phyloP scores from a whole-genome alignment of 2,888 invertebrate genomes.

The Hirtodrosophila confusa region DNA sequence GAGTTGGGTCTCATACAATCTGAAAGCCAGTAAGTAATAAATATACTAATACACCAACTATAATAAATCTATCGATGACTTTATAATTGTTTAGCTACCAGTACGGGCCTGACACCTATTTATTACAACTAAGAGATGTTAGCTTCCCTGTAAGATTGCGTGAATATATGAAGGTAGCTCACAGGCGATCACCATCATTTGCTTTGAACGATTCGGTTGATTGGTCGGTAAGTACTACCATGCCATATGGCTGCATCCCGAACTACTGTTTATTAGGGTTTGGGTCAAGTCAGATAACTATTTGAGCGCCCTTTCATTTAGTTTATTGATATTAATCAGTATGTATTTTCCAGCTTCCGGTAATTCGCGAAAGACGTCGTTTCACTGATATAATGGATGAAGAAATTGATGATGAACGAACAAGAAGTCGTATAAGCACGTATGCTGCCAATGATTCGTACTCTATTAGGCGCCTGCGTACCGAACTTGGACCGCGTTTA shows the following conservation, averaged over 20 bases:
- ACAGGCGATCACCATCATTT: slow-evolving; percentile 90
- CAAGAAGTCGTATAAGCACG: slow-evolving; percentile 90
- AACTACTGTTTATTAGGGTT: too few relatives aligned
- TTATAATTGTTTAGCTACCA: slow-evolving; percentile 89
- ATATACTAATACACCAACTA: background rate
- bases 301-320: background rate
- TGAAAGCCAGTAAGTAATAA: slow-evolving; percentile 91
- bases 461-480: slow-evolving; percentile 90
- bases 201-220: slow-evolving; percentile 90
- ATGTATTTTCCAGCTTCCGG: slow-evolving; percentile 87
- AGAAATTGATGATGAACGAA: slow-evolving; percentile 95
- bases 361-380: slow-evolving; percentile 94
- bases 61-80: background rate
- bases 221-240: slow-evolving; percentile 87
- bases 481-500: slow-evolving; percentile 93
- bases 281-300: too few relatives aligned
- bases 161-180: slow-evolving; percentile 97
- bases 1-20: slow-evolving; percentile 92
- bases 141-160: slow-evolving; percentile 96
- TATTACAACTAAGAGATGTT: slow-evolving; percentile 96
- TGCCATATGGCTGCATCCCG: background rate
- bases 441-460: slow-evolving; percentile 89
- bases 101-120: slow-evolving; percentile 97
- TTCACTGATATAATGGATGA: slow-evolving; percentile 98
- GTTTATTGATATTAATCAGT: too few relatives aligned